Evolutionary conservation across 2,888 invertebrate species (phyloP).

Genomic region (Quadroppia sp.): DNA sequence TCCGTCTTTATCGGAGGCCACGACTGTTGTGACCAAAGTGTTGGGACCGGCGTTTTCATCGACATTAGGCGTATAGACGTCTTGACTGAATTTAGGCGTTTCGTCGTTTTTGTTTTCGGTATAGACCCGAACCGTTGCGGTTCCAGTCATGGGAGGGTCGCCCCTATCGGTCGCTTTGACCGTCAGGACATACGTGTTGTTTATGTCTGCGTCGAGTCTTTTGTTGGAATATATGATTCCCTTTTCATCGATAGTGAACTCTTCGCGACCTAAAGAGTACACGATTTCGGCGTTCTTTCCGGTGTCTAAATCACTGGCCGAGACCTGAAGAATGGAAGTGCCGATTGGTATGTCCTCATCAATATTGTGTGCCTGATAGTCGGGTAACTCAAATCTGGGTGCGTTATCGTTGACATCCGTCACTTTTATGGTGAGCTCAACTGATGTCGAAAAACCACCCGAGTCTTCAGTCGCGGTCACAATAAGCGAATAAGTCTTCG

Average conservation of each 20-base stretch:
- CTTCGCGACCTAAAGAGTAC: slow-evolving; percentile 84
- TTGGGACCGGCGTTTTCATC: slow-evolving; percentile 94
- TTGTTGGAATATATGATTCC: slow-evolving; percentile 90
- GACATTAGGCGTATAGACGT: slow-evolving; percentile 92
- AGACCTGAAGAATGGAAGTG: slow-evolving; percentile 76
- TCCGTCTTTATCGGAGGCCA: slow-evolving; percentile 94
- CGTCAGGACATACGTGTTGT: slow-evolving; percentile 89
- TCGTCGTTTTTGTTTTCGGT: slow-evolving; percentile 99
- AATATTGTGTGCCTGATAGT: slow-evolving; percentile 93
- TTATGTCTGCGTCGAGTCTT: slow-evolving; percentile 90
- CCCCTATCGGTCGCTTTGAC: slow-evolving; percentile 94
- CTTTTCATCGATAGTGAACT: slow-evolving; percentile 87
- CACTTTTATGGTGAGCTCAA: slow-evolving; percentile 87
- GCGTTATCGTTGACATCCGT: slow-evolving; percentile 97
- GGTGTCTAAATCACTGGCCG: slow-evolving; percentile 91
- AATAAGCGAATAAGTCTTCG: slow-evolving; percentile 82
- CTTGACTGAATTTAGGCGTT: slow-evolving; percentile 92
- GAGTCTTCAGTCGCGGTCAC: slow-evolving; percentile 95
- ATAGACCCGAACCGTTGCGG: slow-evolving; percentile 87
- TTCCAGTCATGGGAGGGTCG: slow-evolving; percentile 83
- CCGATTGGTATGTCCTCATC: slow-evolving; percentile 90
- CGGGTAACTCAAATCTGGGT: slow-evolving; percentile 90
- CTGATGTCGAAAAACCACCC: slow-evolving; percentile 91
- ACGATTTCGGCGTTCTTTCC: slow-evolving; percentile 92
- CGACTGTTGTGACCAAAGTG: slow-evolving; percentile 90